A percentile compares a stretch with the other conserved stretches of the same genome.
Evolutionary conservation across 2,113 vertebrate genomes (phyloP).

Genomic region (Cryptomyrus ogoouensis): DNA sequence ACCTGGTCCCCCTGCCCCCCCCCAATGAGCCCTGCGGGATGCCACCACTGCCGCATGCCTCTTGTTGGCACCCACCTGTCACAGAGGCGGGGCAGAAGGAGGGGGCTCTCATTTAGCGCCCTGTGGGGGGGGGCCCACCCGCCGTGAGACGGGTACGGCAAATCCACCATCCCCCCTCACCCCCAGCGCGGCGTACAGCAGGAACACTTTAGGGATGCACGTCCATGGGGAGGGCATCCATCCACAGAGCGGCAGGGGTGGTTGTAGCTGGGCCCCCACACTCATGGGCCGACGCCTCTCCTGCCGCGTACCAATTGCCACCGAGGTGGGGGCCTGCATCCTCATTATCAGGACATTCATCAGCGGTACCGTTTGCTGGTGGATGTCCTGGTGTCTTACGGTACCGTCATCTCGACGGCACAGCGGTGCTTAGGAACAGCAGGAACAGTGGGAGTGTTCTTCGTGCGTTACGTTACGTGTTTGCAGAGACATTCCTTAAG

Average conservation of each 20-base stretch:
- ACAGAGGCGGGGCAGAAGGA: slow-evolving; percentile 27
- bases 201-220: background rate
- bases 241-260: background rate
- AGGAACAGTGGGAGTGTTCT: slow-evolving; percentile 27
- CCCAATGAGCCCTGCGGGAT: slow-evolving; percentile 50
- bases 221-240: background rate
- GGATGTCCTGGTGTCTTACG: background rate
- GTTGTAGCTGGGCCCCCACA: background rate
- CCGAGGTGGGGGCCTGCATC: background rate
- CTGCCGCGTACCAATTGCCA: background rate
- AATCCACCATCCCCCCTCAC: background rate
- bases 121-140: background rate
- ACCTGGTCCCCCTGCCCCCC: slow-evolving; percentile 4
- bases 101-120: slow-evolving; percentile 27
- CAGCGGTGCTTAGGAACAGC: background rate
- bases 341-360: background rate
- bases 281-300: background rate
- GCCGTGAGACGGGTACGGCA: background rate
- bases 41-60: slow-evolving; percentile 31
- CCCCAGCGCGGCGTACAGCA: background rate
- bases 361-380: background rate
- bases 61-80: slow-evolving; percentile 48
- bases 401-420: background rate
- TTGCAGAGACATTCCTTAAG: slow-evolving; percentile 14
- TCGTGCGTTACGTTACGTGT: slow-evolving; percentile 30